Base-by-base conservation (phyloP, 2,888 invertebrate genomes). In the Idaea straminata region DNA sequence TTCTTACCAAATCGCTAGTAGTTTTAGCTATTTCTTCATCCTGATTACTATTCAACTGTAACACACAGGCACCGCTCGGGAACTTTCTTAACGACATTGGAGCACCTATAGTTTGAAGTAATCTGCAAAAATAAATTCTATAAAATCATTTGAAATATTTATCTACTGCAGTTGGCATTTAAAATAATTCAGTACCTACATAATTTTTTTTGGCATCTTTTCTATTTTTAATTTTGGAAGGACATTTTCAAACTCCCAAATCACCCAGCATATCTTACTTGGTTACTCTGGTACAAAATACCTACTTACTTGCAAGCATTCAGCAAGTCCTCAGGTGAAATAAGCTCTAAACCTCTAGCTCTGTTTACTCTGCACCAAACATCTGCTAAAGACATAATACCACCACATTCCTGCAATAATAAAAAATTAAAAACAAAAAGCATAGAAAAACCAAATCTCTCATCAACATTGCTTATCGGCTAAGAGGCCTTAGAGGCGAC, bases 291-390 rank as follows among this genome's bases (percentile, higher is more conserved):
- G 36, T 36, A 36, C 36, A 5, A 58, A 35, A n/a, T 57, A 36
- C 79, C 74, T 5, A 90, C 88, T 72, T 93, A 95, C 86, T 95
- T 94, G 92, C 99, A 99, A 16, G 99, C 99, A 89, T 97, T 96
- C 60, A 99, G 89, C 74, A 99, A 94, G 94, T 99, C 99, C 87
- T 99, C 99, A 0, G 99, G 99, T 0, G 99, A 99, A 64, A 99
- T 91, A 0, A 99, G 93, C 91, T 99, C 98, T 73, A 99, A 93
- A 4, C 99, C 99, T 82, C 99, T 94, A 0, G 99, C 99, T 84
- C 99, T 94, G 88, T 99, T 99, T 1, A 99, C 96, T 75, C 99
- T 94, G 88, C 99, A 99, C 93, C 98, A 99, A 0, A 97, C 99
- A 92, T 99, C 99, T 4, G 99, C 96, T 65, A 99, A 89, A 0